These are phyloP conservation scores for Dynastes grantii DNA, from an alignment of 2,888 invertebrate genomes.

Conservation along the genomic window DNA sequence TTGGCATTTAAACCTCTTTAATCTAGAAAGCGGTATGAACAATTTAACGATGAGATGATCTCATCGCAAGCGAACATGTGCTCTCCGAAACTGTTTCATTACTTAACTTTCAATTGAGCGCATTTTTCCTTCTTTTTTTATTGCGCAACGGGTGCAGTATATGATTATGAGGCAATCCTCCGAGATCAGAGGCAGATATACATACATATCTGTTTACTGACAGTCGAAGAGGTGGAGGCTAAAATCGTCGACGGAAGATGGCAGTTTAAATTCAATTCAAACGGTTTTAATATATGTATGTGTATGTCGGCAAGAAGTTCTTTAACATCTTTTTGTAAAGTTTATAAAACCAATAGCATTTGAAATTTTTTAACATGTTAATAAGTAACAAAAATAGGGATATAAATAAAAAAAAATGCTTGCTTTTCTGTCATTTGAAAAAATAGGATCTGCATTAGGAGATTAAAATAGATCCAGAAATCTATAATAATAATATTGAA, in stretches of 20 bases:
- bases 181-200: conserved; percentile 2
- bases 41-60: conserved; percentile 16
- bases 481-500: too few relatives aligned
- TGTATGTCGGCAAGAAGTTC: too few relatives aligned
- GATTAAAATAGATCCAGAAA: too few relatives aligned
- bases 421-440: too few relatives aligned
- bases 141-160: conserved; percentile 4
- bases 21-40: neutral
- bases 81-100: conserved; percentile 17
- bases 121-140: conserved; percentile 9
- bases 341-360: too few relatives aligned
- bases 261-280: too few relatives aligned
- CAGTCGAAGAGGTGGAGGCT: neutral
- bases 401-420: too few relatives aligned
- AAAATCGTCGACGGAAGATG: neutral
- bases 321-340: too few relatives aligned
- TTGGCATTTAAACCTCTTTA: conserved; percentile 8
- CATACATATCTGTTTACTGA: neutral
- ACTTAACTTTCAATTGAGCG: conserved; percentile 6
- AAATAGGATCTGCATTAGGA: too few relatives aligned
- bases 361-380: too few relatives aligned
- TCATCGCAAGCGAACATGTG: conserved; percentile 16
- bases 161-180: neutral
- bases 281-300: too few relatives aligned
- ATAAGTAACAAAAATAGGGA: too few relatives aligned